Base-by-base conservation (phyloP, 2,113 vertebrate species). In the Athene cunicularia region DNA sequence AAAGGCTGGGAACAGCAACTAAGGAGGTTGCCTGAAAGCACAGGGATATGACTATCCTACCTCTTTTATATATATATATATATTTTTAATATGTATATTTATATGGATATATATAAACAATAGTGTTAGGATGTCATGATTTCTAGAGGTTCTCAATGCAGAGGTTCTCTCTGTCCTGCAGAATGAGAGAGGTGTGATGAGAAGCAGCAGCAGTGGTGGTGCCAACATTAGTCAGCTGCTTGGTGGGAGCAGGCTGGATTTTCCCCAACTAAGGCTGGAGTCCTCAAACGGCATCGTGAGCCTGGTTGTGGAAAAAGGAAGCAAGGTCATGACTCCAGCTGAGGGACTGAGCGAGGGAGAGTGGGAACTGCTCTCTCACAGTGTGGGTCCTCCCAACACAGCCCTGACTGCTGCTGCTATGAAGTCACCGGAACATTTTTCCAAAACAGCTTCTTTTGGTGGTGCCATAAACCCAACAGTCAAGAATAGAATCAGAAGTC, bases 1-100 rank as follows among this genome's bases (percentile, higher is more conserved):
- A n/a, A 13, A 43, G 16, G 2, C 0, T 82, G 35, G 62, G 33
- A 77, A 33, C 14, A 66, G 4, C 15, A 23, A 1, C 21, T 8
- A 22, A 41, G 22, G 37, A 35, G 60, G 15, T 24, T 64, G 28
- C 35, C 63, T 81, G 45, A n/a, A 58, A 62, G 41, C 37, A 15
- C 7, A 26, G 22, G 28, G 37, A 9, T n/a, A 3, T 9, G 32
- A 4, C 19, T 58, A 8, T 45, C 47, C 28, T 71, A 28, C 10
- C 49, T 35, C 37, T 45, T 24, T 16, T 13, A 2, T 28, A 26
- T 12, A 8, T 19, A 8, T 6, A 11, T 24, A 16, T 21, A 37
- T 37, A 14, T 19, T 19, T 26, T 5, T 60, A 8, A 28, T 35
- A 13, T 32, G 19, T 14, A 7, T 18, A 9, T 18, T 47, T 47